Conservation (phyloP, 2,113 vertebrate species). For the Chionodraco myersi region DNA sequence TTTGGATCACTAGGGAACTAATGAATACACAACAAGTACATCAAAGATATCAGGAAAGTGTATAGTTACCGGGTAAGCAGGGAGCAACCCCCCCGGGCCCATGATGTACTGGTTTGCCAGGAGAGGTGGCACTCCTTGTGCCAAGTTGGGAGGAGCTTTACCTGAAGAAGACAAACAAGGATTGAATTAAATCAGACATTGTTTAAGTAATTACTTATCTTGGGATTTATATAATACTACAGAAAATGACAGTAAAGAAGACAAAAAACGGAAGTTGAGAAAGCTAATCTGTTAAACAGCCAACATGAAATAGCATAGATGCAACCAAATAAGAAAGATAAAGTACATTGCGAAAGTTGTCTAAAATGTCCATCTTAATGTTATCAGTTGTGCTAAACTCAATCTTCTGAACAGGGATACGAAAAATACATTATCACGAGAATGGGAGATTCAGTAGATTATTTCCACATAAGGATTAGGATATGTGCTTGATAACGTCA, state of each 20-base stretch:
- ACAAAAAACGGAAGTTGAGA: too few relatives aligned
- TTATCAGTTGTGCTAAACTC: neutral
- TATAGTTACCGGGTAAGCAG: constrained; percentile 94
- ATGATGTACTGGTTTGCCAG: constrained; percentile 98
- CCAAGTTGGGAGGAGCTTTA: constrained; percentile 95
- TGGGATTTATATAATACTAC: neutral
- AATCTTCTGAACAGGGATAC: neutral
- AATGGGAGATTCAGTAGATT: constrained; percentile 50
- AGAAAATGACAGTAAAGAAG: too few relatives aligned
- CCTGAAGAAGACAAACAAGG: constrained; percentile 74
- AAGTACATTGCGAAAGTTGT: too few relatives aligned
- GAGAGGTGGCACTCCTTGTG: constrained; percentile 93
- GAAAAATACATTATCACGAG: neutral
- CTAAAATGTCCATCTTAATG: neutral
- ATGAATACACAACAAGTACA: neutral
- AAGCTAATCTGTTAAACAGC: too few relatives aligned
- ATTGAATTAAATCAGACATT: neutral
- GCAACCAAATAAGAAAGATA: neutral
- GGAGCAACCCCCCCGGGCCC: constrained; percentile 96
- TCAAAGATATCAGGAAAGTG: neutral
- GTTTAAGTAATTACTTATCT: neutral
- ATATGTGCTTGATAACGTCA: constrained; percentile 78
- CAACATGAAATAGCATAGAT: neutral
- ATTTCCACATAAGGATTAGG: constrained; percentile 54
- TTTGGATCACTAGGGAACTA: neutral